These are phyloP conservation scores for Heterotilapia buettikoferi DNA, from an alignment of 2,113 vertebrate genomes.

Conservation along the genomic window DNA sequence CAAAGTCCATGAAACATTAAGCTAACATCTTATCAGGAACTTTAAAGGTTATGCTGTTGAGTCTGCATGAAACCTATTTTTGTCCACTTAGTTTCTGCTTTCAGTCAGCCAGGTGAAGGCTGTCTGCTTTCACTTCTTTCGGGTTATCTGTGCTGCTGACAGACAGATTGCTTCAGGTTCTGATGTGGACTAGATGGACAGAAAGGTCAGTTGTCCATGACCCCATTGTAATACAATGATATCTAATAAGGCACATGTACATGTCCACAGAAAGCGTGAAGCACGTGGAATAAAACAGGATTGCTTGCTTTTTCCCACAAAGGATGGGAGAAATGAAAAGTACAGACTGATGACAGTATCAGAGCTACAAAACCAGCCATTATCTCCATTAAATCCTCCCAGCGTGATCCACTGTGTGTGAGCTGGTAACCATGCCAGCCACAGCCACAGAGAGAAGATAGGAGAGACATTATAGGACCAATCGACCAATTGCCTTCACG, in stretches of 20 bases:
- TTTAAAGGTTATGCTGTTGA: not conserved
- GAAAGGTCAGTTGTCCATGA: not conserved
- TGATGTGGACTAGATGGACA: not conserved
- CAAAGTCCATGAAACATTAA: not conserved
- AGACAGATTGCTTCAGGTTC: not conserved
- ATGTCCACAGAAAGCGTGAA: not conserved
- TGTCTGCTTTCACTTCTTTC: not conserved
- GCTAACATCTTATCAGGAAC: not conserved
- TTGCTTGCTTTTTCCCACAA: not conserved
- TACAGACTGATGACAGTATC: not conserved
- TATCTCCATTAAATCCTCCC: conserved; percentile 10
- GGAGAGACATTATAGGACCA: not conserved
- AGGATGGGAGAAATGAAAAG: not conserved
- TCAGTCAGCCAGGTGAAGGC: not conserved
- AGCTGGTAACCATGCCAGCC: not conserved
- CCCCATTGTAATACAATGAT: not conserved
- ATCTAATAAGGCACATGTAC: not conserved
- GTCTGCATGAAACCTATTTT: not conserved
- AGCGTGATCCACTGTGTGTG: not conserved
- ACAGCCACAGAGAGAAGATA: not conserved
- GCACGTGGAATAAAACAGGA: not conserved
- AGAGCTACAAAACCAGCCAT: not conserved
- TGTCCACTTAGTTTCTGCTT: not conserved
- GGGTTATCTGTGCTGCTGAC: not conserved
- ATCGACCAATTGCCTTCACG: not conserved